Evolutionary conservation across 2,888 invertebrate genomes (phyloP).

Genomic region (Stomorhina lunata): DNA sequence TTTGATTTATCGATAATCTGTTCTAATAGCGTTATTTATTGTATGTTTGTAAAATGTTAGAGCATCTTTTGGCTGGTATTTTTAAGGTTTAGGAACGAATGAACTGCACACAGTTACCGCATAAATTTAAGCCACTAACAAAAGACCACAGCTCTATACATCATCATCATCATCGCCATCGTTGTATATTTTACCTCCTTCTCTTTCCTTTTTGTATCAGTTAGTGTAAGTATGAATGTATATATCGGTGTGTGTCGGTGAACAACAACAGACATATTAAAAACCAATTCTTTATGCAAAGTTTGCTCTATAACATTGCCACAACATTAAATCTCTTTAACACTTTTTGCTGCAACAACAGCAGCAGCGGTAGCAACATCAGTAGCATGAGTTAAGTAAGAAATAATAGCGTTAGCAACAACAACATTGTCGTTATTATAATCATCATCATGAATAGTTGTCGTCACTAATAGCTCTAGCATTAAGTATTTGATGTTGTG

Average conservation of each 20-base stretch:
- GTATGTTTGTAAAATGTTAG: constrained; percentile 21
- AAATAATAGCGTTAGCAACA: not conserved
- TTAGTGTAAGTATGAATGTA: not conserved
- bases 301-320: constrained; percentile 53
- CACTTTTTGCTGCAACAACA: constrained; percentile 38
- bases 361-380: not conserved
- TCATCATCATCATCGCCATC: not conserved
- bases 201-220: not conserved
- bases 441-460: too few species aligned
- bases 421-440: too few species aligned
- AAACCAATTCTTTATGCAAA: constrained; percentile 46
- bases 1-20: constrained; percentile 48
- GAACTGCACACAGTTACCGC: not conserved
- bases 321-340: constrained; percentile 60
- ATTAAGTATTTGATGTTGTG: constrained; percentile 16
- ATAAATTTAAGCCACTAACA: constrained; percentile 31
- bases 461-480: constrained; percentile 13
- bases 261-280: constrained; percentile 23
- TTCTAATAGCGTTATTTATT: constrained; percentile 55
- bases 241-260: not conserved
- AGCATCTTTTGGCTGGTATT: not conserved
- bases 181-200: not conserved
- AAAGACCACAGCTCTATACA: constrained; percentile 34
- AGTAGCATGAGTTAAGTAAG: not conserved
- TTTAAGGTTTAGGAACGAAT: not conserved